Evolutionary conservation across 2,113 vertebrate species (phyloP).

Genomic region (Laticauda laticaudata): DNA sequence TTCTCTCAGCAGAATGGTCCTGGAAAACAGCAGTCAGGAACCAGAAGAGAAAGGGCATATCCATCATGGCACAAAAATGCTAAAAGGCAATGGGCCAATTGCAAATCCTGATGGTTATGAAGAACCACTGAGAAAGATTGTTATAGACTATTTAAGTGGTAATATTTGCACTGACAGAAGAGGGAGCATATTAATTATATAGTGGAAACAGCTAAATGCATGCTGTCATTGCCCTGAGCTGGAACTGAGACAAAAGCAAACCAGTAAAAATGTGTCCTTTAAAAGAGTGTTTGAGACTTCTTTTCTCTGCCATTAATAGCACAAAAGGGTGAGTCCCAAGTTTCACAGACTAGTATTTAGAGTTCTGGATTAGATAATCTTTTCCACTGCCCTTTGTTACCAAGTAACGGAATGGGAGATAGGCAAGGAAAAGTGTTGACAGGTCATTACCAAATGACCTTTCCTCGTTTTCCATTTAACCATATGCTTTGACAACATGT

Average conservation of each 20-base stretch:
- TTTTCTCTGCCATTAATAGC: not conserved
- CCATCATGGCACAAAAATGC: not conserved
- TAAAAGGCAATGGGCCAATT: not conserved
- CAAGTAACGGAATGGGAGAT: slow-evolving; percentile 48
- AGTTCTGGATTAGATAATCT: not conserved
- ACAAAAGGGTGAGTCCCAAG: not conserved
- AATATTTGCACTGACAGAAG: not conserved
- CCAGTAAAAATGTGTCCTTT: not conserved
- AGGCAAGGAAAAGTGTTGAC: slow-evolving; percentile 55
- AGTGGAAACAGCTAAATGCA: not conserved
- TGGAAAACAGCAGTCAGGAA: not conserved
- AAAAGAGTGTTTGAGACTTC: not conserved
- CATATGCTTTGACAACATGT: not conserved
- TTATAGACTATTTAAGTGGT: not conserved
- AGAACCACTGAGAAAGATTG: not conserved
- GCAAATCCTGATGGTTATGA: not conserved
- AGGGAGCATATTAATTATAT: not conserved
- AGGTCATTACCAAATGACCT: slow-evolving; percentile 39
- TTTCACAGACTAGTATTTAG: not conserved
- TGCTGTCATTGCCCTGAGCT: not conserved
- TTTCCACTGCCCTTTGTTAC: not conserved
- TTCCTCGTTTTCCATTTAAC: not conserved
- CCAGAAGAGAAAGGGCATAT: not conserved
- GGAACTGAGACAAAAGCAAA: not conserved
- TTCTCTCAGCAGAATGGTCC: not conserved